These are phyloP conservation scores for Drosophila equinoxialis DNA, from an alignment of 1,140 invertebrate genomes.

Conservation along the genomic window DNA sequence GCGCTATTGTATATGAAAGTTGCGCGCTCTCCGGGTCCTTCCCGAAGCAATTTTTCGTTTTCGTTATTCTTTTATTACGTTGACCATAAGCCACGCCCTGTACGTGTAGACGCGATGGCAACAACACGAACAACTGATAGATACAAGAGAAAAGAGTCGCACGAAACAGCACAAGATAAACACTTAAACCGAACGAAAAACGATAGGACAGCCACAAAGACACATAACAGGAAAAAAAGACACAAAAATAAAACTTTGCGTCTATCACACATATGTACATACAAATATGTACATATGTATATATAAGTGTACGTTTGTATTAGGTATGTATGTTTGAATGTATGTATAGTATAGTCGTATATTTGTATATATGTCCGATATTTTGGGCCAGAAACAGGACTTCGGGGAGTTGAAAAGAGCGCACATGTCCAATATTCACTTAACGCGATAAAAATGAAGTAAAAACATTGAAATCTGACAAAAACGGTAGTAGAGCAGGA, in stretches of 20 bases:
- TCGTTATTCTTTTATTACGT: constrained; percentile 50
- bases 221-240: constrained; percentile 12
- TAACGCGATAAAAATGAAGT: constrained; percentile 81
- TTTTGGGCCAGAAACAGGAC: constrained; percentile 32
- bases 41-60: constrained; percentile 40
- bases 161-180: constrained; percentile 78
- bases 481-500: constrained; percentile 38
- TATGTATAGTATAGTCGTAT: too few relatives aligned
- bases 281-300: neutral
- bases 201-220: constrained; percentile 70
- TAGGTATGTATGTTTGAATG: neutral
- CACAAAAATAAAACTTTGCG: constrained; percentile 63
- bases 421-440: constrained; percentile 80
- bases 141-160: constrained; percentile 72
- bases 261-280: constrained; percentile 20
- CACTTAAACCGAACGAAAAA: constrained; percentile 79
- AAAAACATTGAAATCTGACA: constrained; percentile 74
- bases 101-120: constrained; percentile 72
- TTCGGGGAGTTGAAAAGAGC: neutral
- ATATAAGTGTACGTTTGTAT: constrained; percentile 35
- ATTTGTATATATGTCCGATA: constrained; percentile 25
- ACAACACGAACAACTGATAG: constrained; percentile 76
- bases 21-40: constrained; percentile 47
- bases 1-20: constrained; percentile 25
- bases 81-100: constrained; percentile 79